A percentile compares a stretch with the other conserved stretches of the same genome.
phyloP scores from a whole-genome alignment of 2,113 vertebrate species.

The Platichthys stellatus region DNA sequence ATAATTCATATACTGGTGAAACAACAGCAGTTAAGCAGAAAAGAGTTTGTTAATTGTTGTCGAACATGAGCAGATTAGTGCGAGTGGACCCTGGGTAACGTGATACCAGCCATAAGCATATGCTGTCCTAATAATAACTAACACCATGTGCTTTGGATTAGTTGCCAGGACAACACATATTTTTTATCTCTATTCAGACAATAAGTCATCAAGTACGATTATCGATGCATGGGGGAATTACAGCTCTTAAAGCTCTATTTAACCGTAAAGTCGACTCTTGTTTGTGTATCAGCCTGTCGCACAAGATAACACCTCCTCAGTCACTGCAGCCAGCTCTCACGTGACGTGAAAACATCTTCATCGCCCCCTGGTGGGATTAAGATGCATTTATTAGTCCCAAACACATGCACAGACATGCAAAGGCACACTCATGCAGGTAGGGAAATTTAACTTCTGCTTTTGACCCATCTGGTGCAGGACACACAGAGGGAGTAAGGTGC shows the following conservation, averaged over 20 bases:
- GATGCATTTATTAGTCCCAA: too few species aligned
- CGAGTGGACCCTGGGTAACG: constrained; percentile 63
- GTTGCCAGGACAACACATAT: constrained; percentile 63
- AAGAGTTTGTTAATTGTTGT: neutral
- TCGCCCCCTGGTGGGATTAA: too few species aligned
- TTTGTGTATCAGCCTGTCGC: too few species aligned
- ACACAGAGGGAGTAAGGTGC: too few species aligned
- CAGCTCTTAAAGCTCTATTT: neutral
- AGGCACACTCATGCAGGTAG: too few species aligned
- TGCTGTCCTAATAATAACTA: constrained; percentile 79
- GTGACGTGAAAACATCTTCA: too few species aligned
- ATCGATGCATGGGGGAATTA: constrained; percentile 3
- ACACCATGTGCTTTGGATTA: constrained; percentile 70
- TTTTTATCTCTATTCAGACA: constrained; percentile 38
- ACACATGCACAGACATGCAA: too few species aligned
- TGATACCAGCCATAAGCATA: constrained; percentile 70
- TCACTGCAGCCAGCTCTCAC: too few species aligned
- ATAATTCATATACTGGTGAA: neutral
- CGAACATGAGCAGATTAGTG: constrained; percentile 14
- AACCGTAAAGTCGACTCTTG: neutral
- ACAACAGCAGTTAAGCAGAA: neutral
- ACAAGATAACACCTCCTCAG: neutral
- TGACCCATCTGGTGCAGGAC: too few species aligned
- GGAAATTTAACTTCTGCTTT: too few species aligned
- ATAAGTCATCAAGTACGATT: constrained; percentile 13